Base-by-base conservation (phyloP, 2,888 invertebrate species). In the Agonopterix heracliana region DNA sequence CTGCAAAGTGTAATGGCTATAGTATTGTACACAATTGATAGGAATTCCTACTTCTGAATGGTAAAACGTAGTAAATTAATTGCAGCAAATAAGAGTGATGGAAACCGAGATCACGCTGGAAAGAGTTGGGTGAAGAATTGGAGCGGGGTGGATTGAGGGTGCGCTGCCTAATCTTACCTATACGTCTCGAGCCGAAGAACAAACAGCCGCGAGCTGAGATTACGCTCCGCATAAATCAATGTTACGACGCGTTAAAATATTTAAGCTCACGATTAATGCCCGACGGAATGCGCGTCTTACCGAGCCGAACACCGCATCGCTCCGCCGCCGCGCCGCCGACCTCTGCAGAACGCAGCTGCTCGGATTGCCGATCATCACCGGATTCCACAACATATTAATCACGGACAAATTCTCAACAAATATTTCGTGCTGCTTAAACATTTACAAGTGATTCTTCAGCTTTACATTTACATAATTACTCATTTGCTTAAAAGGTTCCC, bases 201-300 rank as follows among this genome's bases (percentile, higher is more conserved):
- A 87, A 88, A 88, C 87, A 88, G 78, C 84, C 82, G 74, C 81
- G 79, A 78, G 81, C 76, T 72, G 74, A 83, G 87, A 87, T 87
- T 87, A 86, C 77, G 78, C 73, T 76, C 61, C 69, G 80, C 83
- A 88, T 87, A 88, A 88, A 88, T 88, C 87, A 87, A 86, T 87
- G 86, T 84, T 86, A 81, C 84, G 81, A 82, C 82, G 86, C 82
- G 86, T 87, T 87, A 85, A 86, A 88, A 87, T 86, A 85, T 88
- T 86, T 84, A 87, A 87, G 83, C 82, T 79, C 74, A 78, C 84
- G 86, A 85, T 86, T 86, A 87, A 86, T 86, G 84, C 75, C 65
- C 71, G 71, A 69, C 65, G 76, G 74, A 72, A 74, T 73, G 68
- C 68, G 68, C 70, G 72, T 71, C 76, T 81, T 80, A 78, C 77